Conservation (phyloP, 2,113 vertebrate genomes). For the Melanostigma gelatinosum region DNA sequence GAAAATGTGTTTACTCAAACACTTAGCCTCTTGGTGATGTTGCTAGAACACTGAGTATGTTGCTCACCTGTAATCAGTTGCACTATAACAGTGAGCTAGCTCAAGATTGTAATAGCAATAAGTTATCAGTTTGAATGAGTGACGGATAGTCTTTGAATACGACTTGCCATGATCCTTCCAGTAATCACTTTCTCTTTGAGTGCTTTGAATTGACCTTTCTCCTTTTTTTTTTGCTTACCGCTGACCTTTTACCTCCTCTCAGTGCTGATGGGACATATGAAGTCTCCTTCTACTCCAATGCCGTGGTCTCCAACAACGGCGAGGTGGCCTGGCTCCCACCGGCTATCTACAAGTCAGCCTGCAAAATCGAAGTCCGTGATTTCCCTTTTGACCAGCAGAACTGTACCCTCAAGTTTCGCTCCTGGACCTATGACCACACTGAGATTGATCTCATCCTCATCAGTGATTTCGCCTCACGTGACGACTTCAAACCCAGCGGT, state of each 20-base stretch:
- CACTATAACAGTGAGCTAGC: not conserved
- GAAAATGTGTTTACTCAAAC: not conserved
- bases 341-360: constrained; percentile 87
- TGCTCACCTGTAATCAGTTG: not conserved
- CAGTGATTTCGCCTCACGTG: constrained; percentile 83
- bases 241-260: not conserved
- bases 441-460: constrained; percentile 86
- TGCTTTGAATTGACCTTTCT: constrained; percentile 2
- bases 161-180: not conserved
- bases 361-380: constrained; percentile 86
- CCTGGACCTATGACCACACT: constrained; percentile 87
- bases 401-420: constrained; percentile 87
- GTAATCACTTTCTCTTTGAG: not conserved
- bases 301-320: constrained; percentile 83
- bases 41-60: not conserved
- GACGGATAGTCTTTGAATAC: not conserved
- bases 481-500: constrained; percentile 87
- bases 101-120: not conserved
- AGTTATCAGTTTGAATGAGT: not conserved
- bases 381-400: constrained; percentile 89
- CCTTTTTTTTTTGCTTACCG: constrained; percentile 12
- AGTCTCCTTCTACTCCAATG: constrained; percentile 87
- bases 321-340: constrained; percentile 86
- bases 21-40: not conserved
- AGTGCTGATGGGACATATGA: constrained; percentile 87